These are phyloP conservation scores for Lasioglossum figueresi DNA, from an alignment of 2,888 invertebrate species.

Conservation along the genomic window DNA sequence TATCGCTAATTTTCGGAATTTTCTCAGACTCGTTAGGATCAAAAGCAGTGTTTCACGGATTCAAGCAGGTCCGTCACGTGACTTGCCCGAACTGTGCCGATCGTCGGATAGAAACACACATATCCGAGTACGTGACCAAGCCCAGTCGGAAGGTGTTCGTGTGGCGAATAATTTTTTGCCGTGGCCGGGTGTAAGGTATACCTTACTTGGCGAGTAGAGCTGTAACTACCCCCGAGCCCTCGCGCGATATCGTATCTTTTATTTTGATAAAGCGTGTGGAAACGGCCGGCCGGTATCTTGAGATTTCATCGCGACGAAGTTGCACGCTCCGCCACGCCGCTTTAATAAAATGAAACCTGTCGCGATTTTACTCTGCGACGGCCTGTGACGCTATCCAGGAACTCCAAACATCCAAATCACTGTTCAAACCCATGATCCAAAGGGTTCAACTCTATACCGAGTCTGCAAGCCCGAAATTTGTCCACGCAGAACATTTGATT, in stretches of 20 bases:
- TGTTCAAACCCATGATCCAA: background rate
- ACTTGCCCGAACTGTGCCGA: background rate
- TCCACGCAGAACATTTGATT: background rate
- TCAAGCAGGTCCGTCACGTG: background rate
- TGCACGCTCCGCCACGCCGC: constrained; percentile 44
- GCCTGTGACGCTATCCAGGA: background rate
- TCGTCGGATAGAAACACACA: constrained; percentile 8
- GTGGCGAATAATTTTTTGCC: constrained; percentile 41
- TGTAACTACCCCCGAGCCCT: constrained; percentile 32
- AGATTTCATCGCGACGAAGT: constrained; percentile 45
- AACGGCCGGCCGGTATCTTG: constrained; percentile 40
- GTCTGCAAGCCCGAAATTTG: too few relatives aligned
- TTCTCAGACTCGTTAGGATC: background rate
- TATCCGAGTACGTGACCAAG: constrained; percentile 32
- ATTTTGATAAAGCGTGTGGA: constrained; percentile 58
- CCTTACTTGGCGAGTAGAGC: constrained; percentile 25
- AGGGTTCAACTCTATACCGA: too few relatives aligned
- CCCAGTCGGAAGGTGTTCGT: constrained; percentile 16
- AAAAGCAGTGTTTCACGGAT: background rate
- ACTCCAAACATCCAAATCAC: background rate
- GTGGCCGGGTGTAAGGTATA: constrained; percentile 22
- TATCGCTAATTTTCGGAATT: background rate
- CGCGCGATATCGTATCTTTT: constrained; percentile 53
- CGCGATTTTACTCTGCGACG: constrained; percentile 8
- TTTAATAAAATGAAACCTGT: constrained; percentile 33